Conservation (phyloP, 1,140 invertebrate genomes). For the Plodia interpunctella region DNA sequence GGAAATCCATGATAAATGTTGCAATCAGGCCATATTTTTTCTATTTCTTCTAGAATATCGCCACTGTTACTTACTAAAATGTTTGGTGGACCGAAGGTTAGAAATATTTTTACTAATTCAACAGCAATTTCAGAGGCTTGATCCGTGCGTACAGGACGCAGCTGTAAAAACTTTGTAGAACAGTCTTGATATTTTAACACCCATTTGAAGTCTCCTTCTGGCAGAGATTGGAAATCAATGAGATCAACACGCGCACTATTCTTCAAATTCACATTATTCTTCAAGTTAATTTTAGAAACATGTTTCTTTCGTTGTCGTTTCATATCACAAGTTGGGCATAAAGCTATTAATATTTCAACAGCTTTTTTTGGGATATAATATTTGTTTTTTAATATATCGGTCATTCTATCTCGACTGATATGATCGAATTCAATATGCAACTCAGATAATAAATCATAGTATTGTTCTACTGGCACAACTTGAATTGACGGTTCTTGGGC, state of each 20-base stretch:
- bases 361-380: constrained; percentile 2
- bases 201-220: constrained; percentile 10
- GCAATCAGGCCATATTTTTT: neutral
- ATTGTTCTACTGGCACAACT: constrained; percentile 6
- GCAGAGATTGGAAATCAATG: constrained; percentile 8
- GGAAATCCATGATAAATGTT: neutral
- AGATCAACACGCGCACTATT: neutral
- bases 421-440: neutral
- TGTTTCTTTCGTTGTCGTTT: neutral
- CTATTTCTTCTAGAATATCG: neutral
- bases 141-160: neutral
- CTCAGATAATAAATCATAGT: neutral
- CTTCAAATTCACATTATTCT: neutral
- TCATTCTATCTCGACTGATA: neutral
- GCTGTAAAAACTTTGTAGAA: constrained; percentile 6
- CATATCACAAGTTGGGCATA: constrained; percentile 5
- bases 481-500: neutral
- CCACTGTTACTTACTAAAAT: neutral
- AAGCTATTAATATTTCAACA: constrained; percentile 7
- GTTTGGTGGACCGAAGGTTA: neutral
- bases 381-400: neutral
- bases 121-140: neutral
- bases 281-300: neutral
- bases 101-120: constrained; percentile 7
- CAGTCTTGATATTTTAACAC: constrained; percentile 4